Evolutionary conservation across 92 coral and sea anemone genomes (phyloP), one percentile per base, ranked within the genome.

Genomic region (Scolanthus callimorphus): DNA sequence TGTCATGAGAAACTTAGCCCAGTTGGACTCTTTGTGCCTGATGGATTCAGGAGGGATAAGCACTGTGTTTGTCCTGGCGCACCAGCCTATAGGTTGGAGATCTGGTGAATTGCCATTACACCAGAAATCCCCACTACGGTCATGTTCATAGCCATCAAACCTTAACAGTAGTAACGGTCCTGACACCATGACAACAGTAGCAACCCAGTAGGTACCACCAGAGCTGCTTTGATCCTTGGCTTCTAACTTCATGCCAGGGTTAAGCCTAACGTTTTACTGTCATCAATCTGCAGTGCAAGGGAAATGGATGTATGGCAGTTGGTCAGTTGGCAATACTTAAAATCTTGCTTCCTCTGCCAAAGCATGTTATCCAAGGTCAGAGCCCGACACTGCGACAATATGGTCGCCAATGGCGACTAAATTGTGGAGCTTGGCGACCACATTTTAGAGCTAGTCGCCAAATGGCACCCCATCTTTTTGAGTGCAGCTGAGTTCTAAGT

Each of bases 71-170:
- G 85, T 83, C 43, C 56, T 65, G 10, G 83, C 83, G 61, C 90
- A 83, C 90, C 90, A 87, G 15, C 96, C 96, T 46, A 87, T 70
- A 13, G 90, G 96, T 44, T 87, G 96, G 21, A 87, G 61, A 1
- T 84, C 79, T 30, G 77, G 82, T 13, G 90, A 72, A 13, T 77
- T 59, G 0, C 86, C 69, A 64, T 83, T 79, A 69, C 90, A 78
- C 96, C 96, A 87, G 57, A 87, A 87, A 69, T 87, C 96, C 4
- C 82, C 89, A 69, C 86, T 82, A 34, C 90, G 96, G 57, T 87
- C 96, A 44, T 78, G 70, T 17, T 83, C 90, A 64, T 66, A 72
- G 17, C 96, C 96, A 78, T 87, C 96, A 48, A 72, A 78, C 17
- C 96, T 76, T 29, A 87, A 62, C 61, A 87, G 71, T 45, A 87